A percentile compares a stretch with the other conserved stretches of the same genome.
Conservation (phyloP, 1,140 invertebrate species). For the Drosophila quadrilineata region DNA sequence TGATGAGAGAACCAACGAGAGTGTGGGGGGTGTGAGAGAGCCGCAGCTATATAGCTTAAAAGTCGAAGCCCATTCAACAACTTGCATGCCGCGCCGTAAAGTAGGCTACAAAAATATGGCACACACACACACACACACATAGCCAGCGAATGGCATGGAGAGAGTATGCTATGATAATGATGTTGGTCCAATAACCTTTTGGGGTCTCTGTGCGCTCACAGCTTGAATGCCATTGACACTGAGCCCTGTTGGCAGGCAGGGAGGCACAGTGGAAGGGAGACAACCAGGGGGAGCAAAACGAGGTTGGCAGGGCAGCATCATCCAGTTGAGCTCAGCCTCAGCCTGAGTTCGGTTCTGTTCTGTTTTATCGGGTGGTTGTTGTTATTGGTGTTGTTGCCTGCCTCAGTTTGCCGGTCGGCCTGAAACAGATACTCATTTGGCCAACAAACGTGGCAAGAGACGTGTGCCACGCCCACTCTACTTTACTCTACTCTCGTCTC, state of each 20-base stretch:
- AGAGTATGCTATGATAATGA: constrained; percentile 3
- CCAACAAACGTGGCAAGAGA: background rate
- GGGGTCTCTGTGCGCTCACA: constrained; percentile 12
- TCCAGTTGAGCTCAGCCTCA: no score
- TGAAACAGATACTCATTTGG: constrained; percentile 33
- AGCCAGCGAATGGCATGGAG: constrained; percentile 14
- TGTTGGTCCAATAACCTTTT: constrained; percentile 63
- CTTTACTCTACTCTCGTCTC: no score
- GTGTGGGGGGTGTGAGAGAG: no score
- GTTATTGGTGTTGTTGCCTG: no score
- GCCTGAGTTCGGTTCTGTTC: no score
- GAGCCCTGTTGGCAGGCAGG: constrained; percentile 42
- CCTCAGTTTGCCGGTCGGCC: constrained; percentile 33
- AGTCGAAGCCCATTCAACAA: constrained; percentile 31
- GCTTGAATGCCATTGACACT: constrained; percentile 70
- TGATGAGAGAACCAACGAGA: no score
- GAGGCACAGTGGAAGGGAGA: background rate
- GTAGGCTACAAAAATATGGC: constrained; percentile 77
- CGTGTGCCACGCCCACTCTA: background rate
- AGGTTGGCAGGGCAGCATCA: no score
- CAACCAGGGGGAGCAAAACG: no score
- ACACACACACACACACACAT: constrained; percentile 27
- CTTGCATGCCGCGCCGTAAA: constrained; percentile 51
- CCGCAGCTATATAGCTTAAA: constrained; percentile 13
- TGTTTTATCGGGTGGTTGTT: no score